phyloP scores from a whole-genome alignment of 2,888 invertebrate species.

The Zootermopsis nevadensis region DNA sequence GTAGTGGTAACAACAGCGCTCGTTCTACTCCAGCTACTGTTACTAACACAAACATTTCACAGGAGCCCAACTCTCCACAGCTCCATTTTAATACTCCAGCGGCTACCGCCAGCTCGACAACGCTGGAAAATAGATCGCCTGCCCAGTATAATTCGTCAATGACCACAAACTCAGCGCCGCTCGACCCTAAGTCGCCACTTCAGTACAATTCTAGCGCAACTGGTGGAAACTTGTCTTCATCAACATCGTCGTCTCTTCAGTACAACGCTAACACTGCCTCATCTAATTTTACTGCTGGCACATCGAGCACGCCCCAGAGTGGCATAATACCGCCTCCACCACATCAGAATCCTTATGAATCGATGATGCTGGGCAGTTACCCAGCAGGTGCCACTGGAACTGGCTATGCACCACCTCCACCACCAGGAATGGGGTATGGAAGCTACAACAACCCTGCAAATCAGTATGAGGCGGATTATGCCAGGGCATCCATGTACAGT shows the following conservation, averaged over 20 bases:
- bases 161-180: conserved; percentile 11
- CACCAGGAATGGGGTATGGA: conserved; percentile 44
- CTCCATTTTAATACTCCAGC: conserved; percentile 23
- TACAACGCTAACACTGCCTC: neutral
- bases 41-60: neutral
- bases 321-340: conserved; percentile 28
- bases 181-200: conserved; percentile 24
- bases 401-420: conserved; percentile 35
- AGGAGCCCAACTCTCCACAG: conserved; percentile 32
- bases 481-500: conserved; percentile 54
- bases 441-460: conserved; percentile 39
- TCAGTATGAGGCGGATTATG: conserved; percentile 52
- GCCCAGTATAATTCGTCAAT: conserved; percentile 18
- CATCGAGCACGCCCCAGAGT: neutral
- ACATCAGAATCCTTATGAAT: conserved; percentile 48
- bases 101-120: neutral
- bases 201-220: conserved; percentile 15
- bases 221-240: conserved; percentile 5
- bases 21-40: conserved; percentile 47
- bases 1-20: conserved; percentile 49
- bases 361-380: conserved; percentile 48
- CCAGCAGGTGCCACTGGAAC: conserved; percentile 28
- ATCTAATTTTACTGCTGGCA: conserved; percentile 20
- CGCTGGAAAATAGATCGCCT: conserved; percentile 9
- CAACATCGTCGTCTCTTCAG: neutral